These are phyloP conservation scores for Miopithecus talapoin DNA, from an alignment of 2,797 vertebrate genomes.

Conservation along the genomic window DNA sequence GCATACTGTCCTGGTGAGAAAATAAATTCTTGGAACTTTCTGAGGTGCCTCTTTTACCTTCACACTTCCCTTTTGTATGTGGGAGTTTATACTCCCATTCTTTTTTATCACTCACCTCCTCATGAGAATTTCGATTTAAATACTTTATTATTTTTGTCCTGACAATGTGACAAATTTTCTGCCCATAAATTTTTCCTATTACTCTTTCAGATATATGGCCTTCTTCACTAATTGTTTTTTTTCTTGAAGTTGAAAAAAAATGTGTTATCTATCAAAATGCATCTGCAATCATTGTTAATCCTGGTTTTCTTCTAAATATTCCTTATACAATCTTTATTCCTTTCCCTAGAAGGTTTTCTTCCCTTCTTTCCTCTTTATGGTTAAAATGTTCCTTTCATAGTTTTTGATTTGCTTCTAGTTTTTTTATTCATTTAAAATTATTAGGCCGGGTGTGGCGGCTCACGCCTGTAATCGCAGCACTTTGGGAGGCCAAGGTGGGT, in stretches of 20 bases:
- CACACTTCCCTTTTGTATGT: background rate
- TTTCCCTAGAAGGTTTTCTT: background rate
- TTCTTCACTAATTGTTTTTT: slow-evolving; percentile 39
- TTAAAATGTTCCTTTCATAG: background rate
- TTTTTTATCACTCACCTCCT: background rate
- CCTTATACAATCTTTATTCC: background rate
- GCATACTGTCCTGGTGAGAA: background rate
- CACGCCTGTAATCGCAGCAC: background rate
- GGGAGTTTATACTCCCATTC: background rate
- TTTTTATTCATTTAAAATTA: slow-evolving; percentile 56
- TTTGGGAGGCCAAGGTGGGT: background rate
- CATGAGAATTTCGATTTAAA: slow-evolving; percentile 47
- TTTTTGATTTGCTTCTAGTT: slow-evolving; percentile 32
- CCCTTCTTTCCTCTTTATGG: background rate
- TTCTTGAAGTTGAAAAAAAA: slow-evolving; percentile 43
- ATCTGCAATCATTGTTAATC: background rate
- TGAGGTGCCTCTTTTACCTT: background rate
- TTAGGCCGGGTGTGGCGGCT: background rate
- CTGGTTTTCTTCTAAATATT: slow-evolving; percentile 2
- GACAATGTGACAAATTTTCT: background rate
- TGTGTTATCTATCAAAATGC: slow-evolving; percentile 37
- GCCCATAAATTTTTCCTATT: slow-evolving; percentile 36
- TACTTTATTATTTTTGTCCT: background rate
- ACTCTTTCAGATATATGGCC: background rate
- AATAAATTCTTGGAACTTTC: background rate